Conservation (phyloP, 2,888 invertebrate species). For the Meteorus cinctellus region DNA sequence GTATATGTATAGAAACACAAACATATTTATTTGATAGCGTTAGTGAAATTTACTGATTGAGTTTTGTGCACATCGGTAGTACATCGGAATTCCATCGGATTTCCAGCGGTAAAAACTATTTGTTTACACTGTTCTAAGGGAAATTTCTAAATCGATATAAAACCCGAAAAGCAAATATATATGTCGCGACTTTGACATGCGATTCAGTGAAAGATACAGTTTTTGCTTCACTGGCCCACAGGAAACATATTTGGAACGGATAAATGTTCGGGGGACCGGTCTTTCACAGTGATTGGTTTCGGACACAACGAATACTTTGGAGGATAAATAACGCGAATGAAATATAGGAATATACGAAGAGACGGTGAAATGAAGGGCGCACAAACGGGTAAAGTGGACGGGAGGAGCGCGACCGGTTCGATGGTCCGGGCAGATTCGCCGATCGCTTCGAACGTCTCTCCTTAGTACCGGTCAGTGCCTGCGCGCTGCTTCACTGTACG, state of each 20-base stretch:
- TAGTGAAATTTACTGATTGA: constrained; percentile 12
- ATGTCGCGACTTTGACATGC: background rate
- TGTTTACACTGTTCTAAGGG: background rate
- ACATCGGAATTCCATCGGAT: constrained; percentile 5
- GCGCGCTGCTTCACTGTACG: constrained; percentile 50
- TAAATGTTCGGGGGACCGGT: constrained; percentile 67
- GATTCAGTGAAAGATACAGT: background rate
- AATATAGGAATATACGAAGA: constrained; percentile 16
- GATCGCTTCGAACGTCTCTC: constrained; percentile 67
- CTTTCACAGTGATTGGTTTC: constrained; percentile 56
- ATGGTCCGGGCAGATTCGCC: constrained; percentile 61
- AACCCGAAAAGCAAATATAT: background rate
- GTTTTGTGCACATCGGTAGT: background rate
- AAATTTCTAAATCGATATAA: constrained; percentile 5
- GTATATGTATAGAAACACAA: background rate
- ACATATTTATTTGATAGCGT: background rate
- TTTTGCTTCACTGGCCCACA: background rate
- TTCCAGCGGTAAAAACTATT: background rate
- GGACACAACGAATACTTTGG: constrained; percentile 31
- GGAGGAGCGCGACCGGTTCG: constrained; percentile 60
- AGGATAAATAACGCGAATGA: constrained; percentile 1
- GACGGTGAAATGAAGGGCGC: constrained; percentile 40
- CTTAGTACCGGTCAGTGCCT: constrained; percentile 70
- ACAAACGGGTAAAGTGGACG: constrained; percentile 49
- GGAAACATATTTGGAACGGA: constrained; percentile 42